Percentiles rank a stretch among this genome's conserved stretches.
phyloP scores from a whole-genome alignment of 2,888 invertebrate genomes.

The Iselma pallidipennis region DNA sequence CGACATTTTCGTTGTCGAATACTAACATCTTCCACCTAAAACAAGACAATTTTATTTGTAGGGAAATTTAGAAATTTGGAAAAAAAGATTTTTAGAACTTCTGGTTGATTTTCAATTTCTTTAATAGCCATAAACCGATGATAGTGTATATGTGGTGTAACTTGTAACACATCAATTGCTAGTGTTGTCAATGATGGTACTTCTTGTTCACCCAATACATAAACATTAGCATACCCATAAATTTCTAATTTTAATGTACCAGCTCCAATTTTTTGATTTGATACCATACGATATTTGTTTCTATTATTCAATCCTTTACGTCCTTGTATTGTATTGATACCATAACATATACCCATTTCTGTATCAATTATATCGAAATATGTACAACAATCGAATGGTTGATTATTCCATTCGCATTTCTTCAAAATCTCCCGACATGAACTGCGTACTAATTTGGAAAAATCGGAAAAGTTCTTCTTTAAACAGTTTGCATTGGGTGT shows the following conservation, averaged over 20 bases:
- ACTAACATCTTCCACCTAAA: constrained; percentile 61
- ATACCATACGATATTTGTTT: constrained; percentile 63
- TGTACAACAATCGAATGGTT: constrained; percentile 66
- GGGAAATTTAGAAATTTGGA: constrained; percentile 18
- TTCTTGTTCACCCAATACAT: constrained; percentile 68
- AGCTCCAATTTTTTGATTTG: constrained; percentile 66
- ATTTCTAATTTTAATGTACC: constrained; percentile 63
- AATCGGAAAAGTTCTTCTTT: constrained; percentile 63
- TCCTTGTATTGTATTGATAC: constrained; percentile 69
- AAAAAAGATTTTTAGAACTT: constrained; percentile 50
- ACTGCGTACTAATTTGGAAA: constrained; percentile 62
- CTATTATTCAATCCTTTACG: constrained; percentile 56
- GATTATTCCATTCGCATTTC: constrained; percentile 66
- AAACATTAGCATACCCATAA: constrained; percentile 60
- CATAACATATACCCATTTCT: constrained; percentile 69
- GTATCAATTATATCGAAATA: constrained; percentile 69
- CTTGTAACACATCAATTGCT: constrained; percentile 63
- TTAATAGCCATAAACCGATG: constrained; percentile 50
- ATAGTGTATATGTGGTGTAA: constrained; percentile 63
- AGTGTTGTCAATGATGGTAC: constrained; percentile 71
- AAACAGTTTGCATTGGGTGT: constrained; percentile 58
- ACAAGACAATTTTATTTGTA: too few species aligned
- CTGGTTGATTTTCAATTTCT: constrained; percentile 71
- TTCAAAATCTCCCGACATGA: constrained; percentile 61
- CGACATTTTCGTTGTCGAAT: constrained; percentile 71